Conservation (phyloP, 2,113 vertebrate genomes). For the Xenus cinereus region DNA sequence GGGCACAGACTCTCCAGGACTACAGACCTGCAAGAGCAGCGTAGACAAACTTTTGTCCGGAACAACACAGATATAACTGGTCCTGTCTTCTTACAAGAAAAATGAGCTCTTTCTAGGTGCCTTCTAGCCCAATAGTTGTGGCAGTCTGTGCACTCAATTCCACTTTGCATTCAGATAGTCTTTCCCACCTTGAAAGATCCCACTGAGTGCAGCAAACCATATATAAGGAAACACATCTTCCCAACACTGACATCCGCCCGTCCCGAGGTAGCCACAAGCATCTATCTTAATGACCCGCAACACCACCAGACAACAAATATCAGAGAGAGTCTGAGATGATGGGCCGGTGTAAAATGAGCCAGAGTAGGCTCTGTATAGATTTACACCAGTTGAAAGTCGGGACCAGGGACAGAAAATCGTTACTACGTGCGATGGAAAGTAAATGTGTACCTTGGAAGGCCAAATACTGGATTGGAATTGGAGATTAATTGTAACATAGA, state of each 20-base stretch:
- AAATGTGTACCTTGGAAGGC: constrained; percentile 51
- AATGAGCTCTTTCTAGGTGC: neutral
- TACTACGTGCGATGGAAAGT: constrained; percentile 23
- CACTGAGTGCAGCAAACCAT: constrained; percentile 24
- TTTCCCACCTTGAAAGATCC: constrained; percentile 31
- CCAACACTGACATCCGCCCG: neutral
- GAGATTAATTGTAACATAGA: constrained; percentile 31
- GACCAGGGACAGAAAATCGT: constrained; percentile 37
- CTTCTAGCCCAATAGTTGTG: neutral
- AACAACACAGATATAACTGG: neutral
- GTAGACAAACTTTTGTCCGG: neutral
- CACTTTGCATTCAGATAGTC: constrained; percentile 30
- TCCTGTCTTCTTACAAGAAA: neutral
- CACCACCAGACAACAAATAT: constrained; percentile 47
- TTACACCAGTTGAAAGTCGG: neutral
- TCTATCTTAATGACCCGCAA: constrained; percentile 43
- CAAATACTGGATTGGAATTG: constrained; percentile 22
- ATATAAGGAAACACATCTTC: constrained; percentile 32
- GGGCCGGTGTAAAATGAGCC: constrained; percentile 22
- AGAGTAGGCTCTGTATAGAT: constrained; percentile 23
- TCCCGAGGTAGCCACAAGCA: constrained; percentile 53
- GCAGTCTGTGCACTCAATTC: neutral
- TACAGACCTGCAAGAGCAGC: neutral
- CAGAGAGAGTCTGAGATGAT: constrained; percentile 25
- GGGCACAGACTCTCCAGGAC: neutral